A percentile compares a stretch with the other conserved stretches of the same genome.
phyloP scores from a whole-genome alignment of 2,113 vertebrate species.

The Phrynocephalus versicolor region DNA sequence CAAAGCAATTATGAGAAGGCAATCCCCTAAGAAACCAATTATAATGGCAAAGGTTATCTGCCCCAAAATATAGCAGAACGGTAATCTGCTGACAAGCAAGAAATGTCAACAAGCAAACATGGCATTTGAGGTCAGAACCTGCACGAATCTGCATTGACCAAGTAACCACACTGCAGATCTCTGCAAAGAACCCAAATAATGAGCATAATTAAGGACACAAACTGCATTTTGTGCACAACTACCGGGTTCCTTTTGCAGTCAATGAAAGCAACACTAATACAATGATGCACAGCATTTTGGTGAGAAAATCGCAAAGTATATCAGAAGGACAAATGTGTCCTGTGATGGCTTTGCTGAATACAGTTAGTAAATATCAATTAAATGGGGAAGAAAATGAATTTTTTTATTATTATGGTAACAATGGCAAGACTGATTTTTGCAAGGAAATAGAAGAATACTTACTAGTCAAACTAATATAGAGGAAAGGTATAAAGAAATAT shows the following conservation, averaged over 20 bases:
- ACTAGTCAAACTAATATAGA: no score
- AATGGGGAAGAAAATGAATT: no score
- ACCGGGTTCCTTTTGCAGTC: background rate
- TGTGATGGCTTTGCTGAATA: no score
- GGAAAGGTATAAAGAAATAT: no score
- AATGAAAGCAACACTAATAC: background rate
- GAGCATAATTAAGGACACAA: background rate
- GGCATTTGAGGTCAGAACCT: background rate
- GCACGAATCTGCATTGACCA: background rate
- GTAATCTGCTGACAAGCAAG: background rate
- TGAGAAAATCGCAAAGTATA: background rate
- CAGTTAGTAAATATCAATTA: no score
- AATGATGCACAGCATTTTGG: background rate
- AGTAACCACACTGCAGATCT: background rate
- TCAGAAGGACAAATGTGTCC: background rate
- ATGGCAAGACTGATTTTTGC: no score
- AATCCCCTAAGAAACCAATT: slow-evolving; percentile 1
- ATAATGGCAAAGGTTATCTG: background rate
- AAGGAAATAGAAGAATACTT: no score
- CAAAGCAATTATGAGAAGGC: background rate
- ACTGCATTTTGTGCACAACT: background rate
- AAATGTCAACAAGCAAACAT: background rate
- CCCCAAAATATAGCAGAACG: background rate
- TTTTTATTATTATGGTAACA: no score
- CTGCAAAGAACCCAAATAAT: background rate